Base-by-base conservation (phyloP, 2,888 invertebrate genomes). In the Leptinotarsa tumamoca region DNA sequence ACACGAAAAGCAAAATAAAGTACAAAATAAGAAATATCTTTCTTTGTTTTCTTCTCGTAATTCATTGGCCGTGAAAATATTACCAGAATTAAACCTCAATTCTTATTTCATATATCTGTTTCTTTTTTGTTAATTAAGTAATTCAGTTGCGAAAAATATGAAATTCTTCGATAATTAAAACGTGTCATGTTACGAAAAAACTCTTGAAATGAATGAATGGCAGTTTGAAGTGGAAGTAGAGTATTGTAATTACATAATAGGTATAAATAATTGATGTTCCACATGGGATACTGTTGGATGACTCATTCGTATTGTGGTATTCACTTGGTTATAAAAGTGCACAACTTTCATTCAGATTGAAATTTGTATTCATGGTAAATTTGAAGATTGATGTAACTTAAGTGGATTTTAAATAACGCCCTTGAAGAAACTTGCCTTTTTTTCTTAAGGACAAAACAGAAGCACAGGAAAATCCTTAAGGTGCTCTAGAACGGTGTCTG, bases 71-170 rank as follows among this genome's bases (percentile, higher is more conserved):
- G 63, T 63, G 63, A 63, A 63, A 63, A 43, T 21, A 14, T 33
- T 33, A 15, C 23, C n/a, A 15, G 33, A 63, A 17, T 17, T 43
- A 33, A 63, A 63, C 63, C 63, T n/a, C 63, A 63, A 43, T 17
- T 33, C 33, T 17, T 43, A 63, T n/a, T 43, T 23, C 58, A 58
- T 21, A 21, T 43, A 43, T 18, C 33, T n/a, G 14, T 61, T 14
- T 15, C 4, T 13, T 54, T n/a, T 14, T 58, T 0, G 14, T 15
- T 23, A 58, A 58, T 58, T 58, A 27, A 14, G 63, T n/a, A 63
- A 63, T 33, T 33, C 17, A 43, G 43, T 63, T 63, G n/a, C 63
- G 43, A 63, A 63, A 63, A 63, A 43, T 33, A 63, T n/a, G 18
- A 54, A 54, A 23, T 58, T 58, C 33, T 27, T 43, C 33, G 10